A percentile compares a stretch with the other conserved stretches of the same genome.
These are phyloP conservation scores for Oceanodroma leucorhoa DNA, from an alignment of 2,797 vertebrate species.

Conservation along the genomic window DNA sequence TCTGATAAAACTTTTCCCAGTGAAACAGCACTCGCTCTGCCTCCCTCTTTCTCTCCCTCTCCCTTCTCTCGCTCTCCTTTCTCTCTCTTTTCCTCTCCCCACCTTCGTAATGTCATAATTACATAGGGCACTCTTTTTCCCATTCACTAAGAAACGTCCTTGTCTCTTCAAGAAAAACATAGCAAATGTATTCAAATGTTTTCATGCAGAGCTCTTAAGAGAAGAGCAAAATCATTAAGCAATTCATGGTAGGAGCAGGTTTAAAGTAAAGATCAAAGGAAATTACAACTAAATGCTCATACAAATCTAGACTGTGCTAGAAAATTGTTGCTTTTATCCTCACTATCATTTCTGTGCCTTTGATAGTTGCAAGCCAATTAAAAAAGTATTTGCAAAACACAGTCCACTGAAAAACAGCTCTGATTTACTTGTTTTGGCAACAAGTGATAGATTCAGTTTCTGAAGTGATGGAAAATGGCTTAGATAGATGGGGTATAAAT, in stretches of 20 bases:
- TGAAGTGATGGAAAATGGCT: conserved; percentile 11
- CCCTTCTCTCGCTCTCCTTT: neutral
- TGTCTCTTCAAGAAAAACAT: neutral
- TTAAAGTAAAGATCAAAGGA: conserved; percentile 25
- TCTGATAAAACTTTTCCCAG: neutral
- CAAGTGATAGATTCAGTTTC: neutral
- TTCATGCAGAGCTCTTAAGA: conserved; percentile 24
- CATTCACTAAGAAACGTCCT: neutral
- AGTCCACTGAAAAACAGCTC: conserved; percentile 20
- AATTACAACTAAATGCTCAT: neutral
- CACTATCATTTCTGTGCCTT: conserved; percentile 11
- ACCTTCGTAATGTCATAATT: neutral
- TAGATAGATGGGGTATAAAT: neutral
- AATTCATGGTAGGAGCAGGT: neutral
- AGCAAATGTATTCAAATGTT: conserved; percentile 23
- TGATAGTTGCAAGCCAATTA: conserved; percentile 47
- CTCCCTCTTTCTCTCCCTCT: neutral
- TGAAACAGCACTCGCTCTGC: neutral
- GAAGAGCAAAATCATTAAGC: conserved; percentile 54
- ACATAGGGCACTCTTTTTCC: neutral
- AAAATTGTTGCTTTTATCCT: conserved; percentile 52
- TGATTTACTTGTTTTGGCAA: conserved; percentile 35
- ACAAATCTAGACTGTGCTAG: neutral
- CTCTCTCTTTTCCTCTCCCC: neutral
- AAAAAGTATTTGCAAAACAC: conserved; percentile 48